Conservation (phyloP, 2,888 invertebrate species). For the Amblyteles armatorius region DNA sequence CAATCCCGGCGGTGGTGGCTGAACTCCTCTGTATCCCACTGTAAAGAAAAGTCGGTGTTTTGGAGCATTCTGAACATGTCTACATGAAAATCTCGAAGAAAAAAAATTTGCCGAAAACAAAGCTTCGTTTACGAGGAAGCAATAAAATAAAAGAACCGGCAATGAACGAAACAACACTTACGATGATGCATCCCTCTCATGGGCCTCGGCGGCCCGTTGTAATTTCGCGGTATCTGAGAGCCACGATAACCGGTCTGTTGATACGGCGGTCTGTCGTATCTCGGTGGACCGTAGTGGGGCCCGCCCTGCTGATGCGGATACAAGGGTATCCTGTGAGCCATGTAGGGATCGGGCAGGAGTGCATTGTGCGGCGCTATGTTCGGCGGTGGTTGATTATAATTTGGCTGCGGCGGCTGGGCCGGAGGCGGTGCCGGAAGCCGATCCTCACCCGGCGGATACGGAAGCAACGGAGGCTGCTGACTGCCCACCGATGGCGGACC, state of each 20-base stretch:
- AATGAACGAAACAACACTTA: conserved; percentile 71
- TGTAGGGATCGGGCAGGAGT: conserved; percentile 82
- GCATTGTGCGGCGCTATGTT: conserved; percentile 79
- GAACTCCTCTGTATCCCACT: conserved; percentile 83
- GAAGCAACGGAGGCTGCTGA: conserved; percentile 80
- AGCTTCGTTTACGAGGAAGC: too few relatives aligned
- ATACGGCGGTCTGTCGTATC: conserved; percentile 82
- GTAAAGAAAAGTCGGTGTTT: conserved; percentile 1
- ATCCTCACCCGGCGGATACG: conserved; percentile 83
- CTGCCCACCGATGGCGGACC: conserved; percentile 72
- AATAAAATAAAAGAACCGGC: not conserved
- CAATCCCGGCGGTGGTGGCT: conserved; percentile 88
- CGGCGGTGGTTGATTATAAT: conserved; percentile 79
- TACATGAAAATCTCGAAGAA: not conserved
- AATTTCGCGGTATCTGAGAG: conserved; percentile 81
- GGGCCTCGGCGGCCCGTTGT: conserved; percentile 82
- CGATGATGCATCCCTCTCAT: conserved; percentile 83
- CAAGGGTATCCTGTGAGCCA: conserved; percentile 81
- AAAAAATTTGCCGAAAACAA: too few relatives aligned
- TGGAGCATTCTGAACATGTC: not conserved
- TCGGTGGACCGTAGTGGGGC: conserved; percentile 73
- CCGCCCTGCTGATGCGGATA: conserved; percentile 80
- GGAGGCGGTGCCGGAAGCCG: conserved; percentile 77
- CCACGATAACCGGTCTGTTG: conserved; percentile 81
- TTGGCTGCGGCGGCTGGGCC: conserved; percentile 75